phyloP scores from a whole-genome alignment of 1,140 invertebrate genomes.

The Archivesica marissinica region DNA sequence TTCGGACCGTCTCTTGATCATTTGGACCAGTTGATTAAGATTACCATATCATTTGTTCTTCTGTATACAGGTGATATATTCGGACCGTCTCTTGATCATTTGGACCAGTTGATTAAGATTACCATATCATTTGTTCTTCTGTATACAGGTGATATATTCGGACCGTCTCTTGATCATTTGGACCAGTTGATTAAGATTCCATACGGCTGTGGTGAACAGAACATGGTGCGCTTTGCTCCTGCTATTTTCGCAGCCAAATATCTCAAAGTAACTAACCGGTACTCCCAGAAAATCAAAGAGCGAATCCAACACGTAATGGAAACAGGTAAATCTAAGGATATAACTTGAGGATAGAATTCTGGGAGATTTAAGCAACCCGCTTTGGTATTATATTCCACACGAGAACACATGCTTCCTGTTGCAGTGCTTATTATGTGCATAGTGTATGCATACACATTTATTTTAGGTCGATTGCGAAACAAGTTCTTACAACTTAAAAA shows the following conservation, averaged over 20 bases:
- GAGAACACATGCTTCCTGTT: too few species aligned
- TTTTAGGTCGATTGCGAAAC: too few species aligned
- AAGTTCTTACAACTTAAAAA: too few species aligned
- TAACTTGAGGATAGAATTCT: too few species aligned
- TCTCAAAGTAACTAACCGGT: constrained; percentile 83
- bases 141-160: constrained; percentile 74
- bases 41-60: constrained; percentile 79
- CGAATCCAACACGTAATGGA: constrained; percentile 16
- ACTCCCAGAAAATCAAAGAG: background rate
- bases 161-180: constrained; percentile 71
- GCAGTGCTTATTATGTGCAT: too few species aligned
- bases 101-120: constrained; percentile 86
- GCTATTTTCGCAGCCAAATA: constrained; percentile 94
- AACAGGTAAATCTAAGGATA: background rate
- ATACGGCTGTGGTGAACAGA: constrained; percentile 96
- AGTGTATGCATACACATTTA: too few species aligned
- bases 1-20: constrained; percentile 73
- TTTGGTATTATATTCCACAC: too few species aligned
- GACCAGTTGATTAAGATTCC: constrained; percentile 90
- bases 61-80: constrained; percentile 71
- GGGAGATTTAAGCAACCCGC: too few species aligned
- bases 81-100: constrained; percentile 71
- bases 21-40: constrained; percentile 87
- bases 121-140: background rate
- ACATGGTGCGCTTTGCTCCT: constrained; percentile 95